Conservation (phyloP, 2,797 vertebrate genomes). For the Eulemur mongoz region DNA sequence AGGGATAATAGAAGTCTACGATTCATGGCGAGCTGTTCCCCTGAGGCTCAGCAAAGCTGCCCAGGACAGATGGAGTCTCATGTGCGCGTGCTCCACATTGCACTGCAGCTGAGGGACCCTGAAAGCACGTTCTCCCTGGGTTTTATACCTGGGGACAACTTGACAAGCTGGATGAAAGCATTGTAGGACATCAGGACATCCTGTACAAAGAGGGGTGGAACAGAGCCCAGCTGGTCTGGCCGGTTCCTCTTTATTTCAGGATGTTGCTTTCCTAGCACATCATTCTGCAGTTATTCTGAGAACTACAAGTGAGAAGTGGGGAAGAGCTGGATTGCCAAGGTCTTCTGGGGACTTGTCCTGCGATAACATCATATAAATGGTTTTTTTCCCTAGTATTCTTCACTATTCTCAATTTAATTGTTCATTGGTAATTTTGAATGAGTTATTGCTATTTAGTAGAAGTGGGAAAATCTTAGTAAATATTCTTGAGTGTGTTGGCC, state of each 20-base stretch:
- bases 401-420: neutral
- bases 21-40: neutral
- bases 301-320: neutral
- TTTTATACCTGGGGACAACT: neutral
- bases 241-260: neutral
- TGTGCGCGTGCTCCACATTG: neutral
- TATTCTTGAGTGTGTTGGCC: neutral
- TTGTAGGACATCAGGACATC: neutral
- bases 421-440: neutral
- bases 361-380: neutral
- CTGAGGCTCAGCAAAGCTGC: neutral
- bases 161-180: neutral
- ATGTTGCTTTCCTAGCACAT: neutral
- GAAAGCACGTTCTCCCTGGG: neutral
- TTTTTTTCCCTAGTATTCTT: neutral
- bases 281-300: neutral
- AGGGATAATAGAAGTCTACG: neutral
- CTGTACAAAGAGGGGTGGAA: neutral
- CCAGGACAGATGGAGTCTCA: neutral
- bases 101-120: neutral
- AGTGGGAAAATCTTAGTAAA: neutral
- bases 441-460: neutral
- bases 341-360: neutral
- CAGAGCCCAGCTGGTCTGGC: neutral
- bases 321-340: neutral